Percentiles rank a stretch among this genome's conserved stretches.
phyloP scores from a whole-genome alignment of 2,888 invertebrate species.

The Conchocele bisecta region DNA sequence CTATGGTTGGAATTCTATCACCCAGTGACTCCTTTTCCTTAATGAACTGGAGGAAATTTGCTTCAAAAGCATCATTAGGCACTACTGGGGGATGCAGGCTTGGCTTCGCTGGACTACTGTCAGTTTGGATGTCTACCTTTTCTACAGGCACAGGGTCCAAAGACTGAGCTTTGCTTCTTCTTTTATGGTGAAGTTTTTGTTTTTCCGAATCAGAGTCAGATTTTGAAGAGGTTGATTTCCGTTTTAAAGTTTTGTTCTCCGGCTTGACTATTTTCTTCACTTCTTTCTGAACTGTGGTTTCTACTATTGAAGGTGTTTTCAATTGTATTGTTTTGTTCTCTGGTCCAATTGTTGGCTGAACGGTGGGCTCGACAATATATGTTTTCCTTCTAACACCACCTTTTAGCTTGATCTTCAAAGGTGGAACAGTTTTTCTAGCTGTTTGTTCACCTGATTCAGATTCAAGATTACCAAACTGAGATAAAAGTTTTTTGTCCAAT shows the following conservation, averaged over 20 bases:
- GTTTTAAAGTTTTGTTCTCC: constrained; percentile 27
- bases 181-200: constrained; percentile 18
- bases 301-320: constrained; percentile 17
- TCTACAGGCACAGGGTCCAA: constrained; percentile 1
- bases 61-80: constrained; percentile 51
- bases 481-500: too few relatives aligned
- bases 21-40: constrained; percentile 35
- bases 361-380: constrained; percentile 45
- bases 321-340: constrained; percentile 8
- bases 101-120: too few relatives aligned
- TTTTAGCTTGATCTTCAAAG: constrained; percentile 53
- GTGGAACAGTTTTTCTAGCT: constrained; percentile 60
- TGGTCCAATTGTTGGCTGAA: not conserved
- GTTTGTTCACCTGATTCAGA: constrained; percentile 41
- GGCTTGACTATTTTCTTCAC: not conserved
- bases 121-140: not conserved
- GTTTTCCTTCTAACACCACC: constrained; percentile 43
- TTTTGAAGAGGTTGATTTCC: constrained; percentile 26
- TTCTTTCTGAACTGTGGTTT: constrained; percentile 16
- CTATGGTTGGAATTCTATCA: constrained; percentile 1
- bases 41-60: constrained; percentile 50
- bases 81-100: too few relatives aligned
- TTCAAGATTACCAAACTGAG: not conserved
- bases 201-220: constrained; percentile 53
- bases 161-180: too few relatives aligned